Conservation (phyloP, 2,797 vertebrate genomes). For the Vespertilio murinus region DNA sequence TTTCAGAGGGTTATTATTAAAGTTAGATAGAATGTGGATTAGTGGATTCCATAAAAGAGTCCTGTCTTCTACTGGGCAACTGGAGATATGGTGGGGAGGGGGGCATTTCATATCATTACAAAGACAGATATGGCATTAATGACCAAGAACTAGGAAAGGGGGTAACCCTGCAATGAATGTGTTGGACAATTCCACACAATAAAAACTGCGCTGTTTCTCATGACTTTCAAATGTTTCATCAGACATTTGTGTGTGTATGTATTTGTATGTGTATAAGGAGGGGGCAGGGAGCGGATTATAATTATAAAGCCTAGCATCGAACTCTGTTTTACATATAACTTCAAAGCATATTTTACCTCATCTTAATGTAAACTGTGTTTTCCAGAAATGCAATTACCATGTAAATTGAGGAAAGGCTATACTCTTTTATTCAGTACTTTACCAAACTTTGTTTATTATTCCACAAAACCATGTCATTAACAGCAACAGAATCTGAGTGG, state of each 20-base stretch:
- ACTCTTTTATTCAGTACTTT: neutral
- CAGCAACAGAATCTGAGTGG: accelerated
- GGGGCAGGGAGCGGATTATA: neutral
- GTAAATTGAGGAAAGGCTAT: neutral
- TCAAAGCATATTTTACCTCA: neutral
- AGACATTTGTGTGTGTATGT: neutral
- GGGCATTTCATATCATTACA: neutral
- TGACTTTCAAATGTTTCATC: neutral
- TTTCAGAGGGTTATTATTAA: neutral
- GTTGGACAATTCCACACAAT: neutral
- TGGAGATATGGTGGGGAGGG: neutral
- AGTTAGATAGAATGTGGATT: neutral
- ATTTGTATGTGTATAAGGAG: neutral
- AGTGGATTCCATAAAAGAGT: neutral
- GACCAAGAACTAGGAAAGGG: neutral
- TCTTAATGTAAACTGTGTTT: slow-evolving; percentile 19
- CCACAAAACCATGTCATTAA: neutral
- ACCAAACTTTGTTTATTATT: neutral
- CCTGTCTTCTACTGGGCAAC: neutral
- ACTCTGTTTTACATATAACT: neutral
- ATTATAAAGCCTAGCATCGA: neutral
- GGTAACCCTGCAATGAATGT: neutral
- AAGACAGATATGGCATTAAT: neutral
- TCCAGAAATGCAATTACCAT: neutral
- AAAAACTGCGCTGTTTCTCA: neutral